Conservation (phyloP, 2,113 vertebrate species). For the Perca schrenkii region DNA sequence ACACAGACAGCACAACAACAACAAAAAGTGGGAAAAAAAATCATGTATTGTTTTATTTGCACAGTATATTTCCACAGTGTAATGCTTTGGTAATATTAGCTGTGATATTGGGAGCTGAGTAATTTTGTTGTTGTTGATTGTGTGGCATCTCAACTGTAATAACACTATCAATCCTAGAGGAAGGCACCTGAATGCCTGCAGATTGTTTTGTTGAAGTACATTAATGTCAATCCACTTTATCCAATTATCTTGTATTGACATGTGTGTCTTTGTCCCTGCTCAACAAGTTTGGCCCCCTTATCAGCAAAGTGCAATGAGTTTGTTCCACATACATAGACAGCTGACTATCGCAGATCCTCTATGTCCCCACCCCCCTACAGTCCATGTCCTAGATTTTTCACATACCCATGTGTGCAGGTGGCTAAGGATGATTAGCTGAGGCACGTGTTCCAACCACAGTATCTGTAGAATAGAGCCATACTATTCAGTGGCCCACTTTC, state of each 20-base stretch:
- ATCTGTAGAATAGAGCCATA: too few species aligned
- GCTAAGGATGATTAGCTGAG: slow-evolving; percentile 39
- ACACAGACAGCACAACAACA: slow-evolving; percentile 2
- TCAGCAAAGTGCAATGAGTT: slow-evolving; percentile 20
- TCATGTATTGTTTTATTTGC: neutral
- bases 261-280: neutral
- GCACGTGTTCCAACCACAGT: slow-evolving; percentile 22
- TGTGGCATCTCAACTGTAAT: slow-evolving; percentile 57
- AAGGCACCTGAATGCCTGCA: slow-evolving; percentile 62
- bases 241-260: slow-evolving; percentile 76
- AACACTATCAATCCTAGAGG: slow-evolving; percentile 71
- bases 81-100: slow-evolving; percentile 27
- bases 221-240: slow-evolving; percentile 73
- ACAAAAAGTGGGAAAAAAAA: slow-evolving; percentile 17
- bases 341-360: slow-evolving; percentile 38
- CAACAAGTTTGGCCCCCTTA: slow-evolving; percentile 7
- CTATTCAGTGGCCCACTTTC: too few species aligned
- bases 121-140: slow-evolving; percentile 63
- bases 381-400: slow-evolving; percentile 48
- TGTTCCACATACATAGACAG: slow-evolving; percentile 38
- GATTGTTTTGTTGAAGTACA: slow-evolving; percentile 69
- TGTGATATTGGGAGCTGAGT: slow-evolving; percentile 35
- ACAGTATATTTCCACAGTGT: slow-evolving; percentile 9
- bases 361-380: slow-evolving; percentile 5
- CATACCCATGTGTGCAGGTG: slow-evolving; percentile 38